Evolutionary conservation across 2,888 invertebrate species (phyloP), one percentile per base, ranked within the genome.

Genomic region (Drosophila picticornis): DNA sequence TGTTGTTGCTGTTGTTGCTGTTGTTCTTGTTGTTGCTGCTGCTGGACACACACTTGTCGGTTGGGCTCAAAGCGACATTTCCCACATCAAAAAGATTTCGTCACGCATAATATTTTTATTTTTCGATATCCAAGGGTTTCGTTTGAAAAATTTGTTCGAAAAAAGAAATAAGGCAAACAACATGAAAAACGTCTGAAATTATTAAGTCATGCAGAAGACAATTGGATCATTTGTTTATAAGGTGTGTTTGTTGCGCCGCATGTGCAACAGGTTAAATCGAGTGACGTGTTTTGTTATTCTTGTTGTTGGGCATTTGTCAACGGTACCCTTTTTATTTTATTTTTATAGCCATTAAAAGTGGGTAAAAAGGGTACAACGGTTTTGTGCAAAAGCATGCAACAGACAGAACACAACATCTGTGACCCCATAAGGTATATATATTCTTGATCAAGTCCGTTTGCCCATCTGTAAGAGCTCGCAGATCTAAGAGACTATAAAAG

Each of bases 1-100:
- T 71, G 58, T 65, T 71, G 66, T 73, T 65, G 72, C 50, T 71
- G 59, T 69, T 71, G 63, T 60, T 71, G 48, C 58, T 76, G 51
- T 57, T 66, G 59, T 70, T 74, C 73, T 69, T 78, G 71, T 65
- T 71, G 67, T 55, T 66, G 74, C 31, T 43, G 75, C 71, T 76
- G 79, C 81, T 86, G 87, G 88, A 87, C 88, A 88, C 70, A 82
- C 90, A 90, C 90, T 90, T 90, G 90, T 88, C 88, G 90, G 81
- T 75, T 69, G 83, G 76, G 71, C 88, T 88, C 84, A 87, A 88
- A 88, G 87, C 85, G 90, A 90, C 90, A 83, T 90, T 90, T 91
- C 90, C 90, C 90, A 91, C 88, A 90, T 90, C 89, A 90, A 88
- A 86, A 90, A 83, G 88, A 88, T 90, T 91, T 88, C 90, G 91